Percentiles rank a stretch among this genome's conserved stretches.
These are phyloP conservation scores for Heliothis subflexa DNA, from an alignment of 1,140 invertebrate genomes.

Conservation along the genomic window DNA sequence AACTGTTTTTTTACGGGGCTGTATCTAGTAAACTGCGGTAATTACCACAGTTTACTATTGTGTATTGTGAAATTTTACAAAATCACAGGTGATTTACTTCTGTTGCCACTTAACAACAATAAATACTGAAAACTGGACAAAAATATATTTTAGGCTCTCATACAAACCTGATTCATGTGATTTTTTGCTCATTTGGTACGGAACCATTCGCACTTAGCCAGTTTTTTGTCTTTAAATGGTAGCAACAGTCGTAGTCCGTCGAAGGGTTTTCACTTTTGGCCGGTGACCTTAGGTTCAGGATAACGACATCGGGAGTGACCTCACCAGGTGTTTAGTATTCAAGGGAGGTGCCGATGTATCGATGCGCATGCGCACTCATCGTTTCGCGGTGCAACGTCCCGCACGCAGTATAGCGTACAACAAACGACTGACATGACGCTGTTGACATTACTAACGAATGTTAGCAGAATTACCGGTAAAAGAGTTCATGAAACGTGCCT, in stretches of 20 bases:
- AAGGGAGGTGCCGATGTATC: slow-evolving; percentile 12
- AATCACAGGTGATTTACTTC: too few species aligned
- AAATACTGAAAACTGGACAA: too few species aligned
- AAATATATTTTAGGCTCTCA: too few species aligned
- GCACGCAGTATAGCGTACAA: slow-evolving; percentile 45
- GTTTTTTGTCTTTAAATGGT: slow-evolving; percentile 16
- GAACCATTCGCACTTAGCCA: too few species aligned
- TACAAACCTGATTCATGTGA: too few species aligned
- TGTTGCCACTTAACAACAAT: too few species aligned
- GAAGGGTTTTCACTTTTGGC: slow-evolving; percentile 68
- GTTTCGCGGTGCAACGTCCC: neutral
- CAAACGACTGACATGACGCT: slow-evolving; percentile 1
- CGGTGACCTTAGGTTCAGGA: slow-evolving; percentile 66
- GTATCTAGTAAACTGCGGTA: too few species aligned
- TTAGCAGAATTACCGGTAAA: slow-evolving; percentile 27
- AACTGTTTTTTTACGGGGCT: too few species aligned
- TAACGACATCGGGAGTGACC: slow-evolving; percentile 61
- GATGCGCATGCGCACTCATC: neutral
- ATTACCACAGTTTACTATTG: too few species aligned
- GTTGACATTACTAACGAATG: slow-evolving; percentile 27
- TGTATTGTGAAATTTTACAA: too few species aligned
- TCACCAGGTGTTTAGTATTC: slow-evolving; percentile 62
- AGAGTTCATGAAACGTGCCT: slow-evolving; percentile 10
- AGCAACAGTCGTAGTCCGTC: neutral
- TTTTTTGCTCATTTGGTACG: too few species aligned